These are phyloP conservation scores for Tetanocera ferruginea DNA, from an alignment of 2,888 invertebrate genomes.

Conservation along the genomic window DNA sequence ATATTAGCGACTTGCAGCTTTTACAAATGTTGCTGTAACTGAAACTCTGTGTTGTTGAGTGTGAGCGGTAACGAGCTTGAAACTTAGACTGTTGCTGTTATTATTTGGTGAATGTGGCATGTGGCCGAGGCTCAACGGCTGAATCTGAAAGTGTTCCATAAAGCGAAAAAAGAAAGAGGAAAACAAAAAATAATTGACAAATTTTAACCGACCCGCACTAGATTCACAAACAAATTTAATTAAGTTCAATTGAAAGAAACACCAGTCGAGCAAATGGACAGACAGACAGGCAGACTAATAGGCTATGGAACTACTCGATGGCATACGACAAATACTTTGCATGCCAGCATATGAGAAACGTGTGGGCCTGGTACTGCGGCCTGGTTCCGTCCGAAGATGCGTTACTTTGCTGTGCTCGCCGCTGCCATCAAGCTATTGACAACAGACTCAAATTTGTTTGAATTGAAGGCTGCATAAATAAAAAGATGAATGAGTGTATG, in stretches of 20 bases:
- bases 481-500: neutral
- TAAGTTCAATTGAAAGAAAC: slow-evolving; percentile 69
- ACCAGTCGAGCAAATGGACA: slow-evolving; percentile 47
- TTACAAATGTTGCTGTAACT: neutral
- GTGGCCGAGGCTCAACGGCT: neutral
- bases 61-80: no score
- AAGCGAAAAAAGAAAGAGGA: neutral
- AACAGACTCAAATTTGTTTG: neutral
- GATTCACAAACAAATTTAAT: slow-evolving; percentile 71
- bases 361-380: neutral
- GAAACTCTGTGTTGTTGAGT: neutral
- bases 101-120: neutral
- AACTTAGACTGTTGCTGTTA: no score
- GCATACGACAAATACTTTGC: neutral
- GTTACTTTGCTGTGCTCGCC: neutral
- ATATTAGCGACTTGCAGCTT: neutral
- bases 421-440: neutral
- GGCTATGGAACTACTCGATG: neutral
- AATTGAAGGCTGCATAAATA: neutral
- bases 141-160: neutral
- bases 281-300: neutral
- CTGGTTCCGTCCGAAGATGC: neutral
- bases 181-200: neutral
- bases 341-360: neutral
- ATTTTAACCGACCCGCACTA: slow-evolving; percentile 61